Conservation (phyloP, 2,888 invertebrate genomes). For the Latheticus oryzae region DNA sequence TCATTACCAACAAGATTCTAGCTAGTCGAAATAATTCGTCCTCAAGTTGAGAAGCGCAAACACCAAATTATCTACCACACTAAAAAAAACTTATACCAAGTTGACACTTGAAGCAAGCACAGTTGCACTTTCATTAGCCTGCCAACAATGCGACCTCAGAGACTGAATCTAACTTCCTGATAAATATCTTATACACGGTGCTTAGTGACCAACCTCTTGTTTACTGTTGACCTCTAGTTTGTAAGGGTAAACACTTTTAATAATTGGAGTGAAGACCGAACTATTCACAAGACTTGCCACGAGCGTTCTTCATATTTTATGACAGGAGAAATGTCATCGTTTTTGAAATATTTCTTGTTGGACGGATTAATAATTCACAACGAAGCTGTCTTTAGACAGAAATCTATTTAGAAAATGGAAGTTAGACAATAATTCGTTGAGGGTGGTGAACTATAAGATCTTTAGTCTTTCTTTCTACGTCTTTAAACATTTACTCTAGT, state of each 20-base stretch:
- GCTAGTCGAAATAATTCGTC: too few relatives aligned
- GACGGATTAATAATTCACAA: too few relatives aligned
- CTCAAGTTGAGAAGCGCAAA: too few relatives aligned
- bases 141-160: constrained; percentile 38
- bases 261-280: constrained; percentile 9
- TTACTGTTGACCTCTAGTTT: constrained; percentile 6
- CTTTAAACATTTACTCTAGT: constrained; percentile 10
- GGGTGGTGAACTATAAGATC: too few relatives aligned
- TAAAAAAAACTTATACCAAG: too few relatives aligned
- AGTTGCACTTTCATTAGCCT: constrained; percentile 46
- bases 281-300: constrained; percentile 4
- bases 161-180: constrained; percentile 25
- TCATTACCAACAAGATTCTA: too few relatives aligned
- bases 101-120: constrained; percentile 48
- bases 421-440: too few relatives aligned
- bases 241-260: constrained; percentile 30
- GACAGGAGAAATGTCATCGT: constrained; percentile 3
- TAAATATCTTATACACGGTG: constrained; percentile 26
- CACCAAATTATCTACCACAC: too few relatives aligned
- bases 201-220: constrained; percentile 19
- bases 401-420: too few relatives aligned
- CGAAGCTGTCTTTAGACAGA: too few relatives aligned
- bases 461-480: too few relatives aligned
- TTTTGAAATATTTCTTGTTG: constrained; percentile 4
- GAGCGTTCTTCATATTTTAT: constrained; percentile 7